Evolutionary conservation across 2,113 vertebrate species (phyloP).

Genomic region (Pongo abelii): DNA sequence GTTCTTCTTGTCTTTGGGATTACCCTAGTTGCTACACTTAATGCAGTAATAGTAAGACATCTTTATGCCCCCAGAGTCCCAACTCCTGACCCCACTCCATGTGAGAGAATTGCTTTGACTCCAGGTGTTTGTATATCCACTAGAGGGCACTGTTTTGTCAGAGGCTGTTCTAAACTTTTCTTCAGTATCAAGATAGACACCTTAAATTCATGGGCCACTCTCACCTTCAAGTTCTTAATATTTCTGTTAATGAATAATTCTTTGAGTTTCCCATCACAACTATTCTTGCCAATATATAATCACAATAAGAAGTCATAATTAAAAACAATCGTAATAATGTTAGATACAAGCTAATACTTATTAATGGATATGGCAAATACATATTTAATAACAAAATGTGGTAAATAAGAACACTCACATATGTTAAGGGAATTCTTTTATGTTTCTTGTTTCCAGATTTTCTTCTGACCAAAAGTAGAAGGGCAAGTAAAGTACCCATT

Average conservation of each 20-base stretch:
- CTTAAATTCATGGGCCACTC: neutral
- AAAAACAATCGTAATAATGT: neutral
- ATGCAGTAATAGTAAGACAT: neutral
- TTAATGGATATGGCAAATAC: neutral
- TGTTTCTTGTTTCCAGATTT: neutral
- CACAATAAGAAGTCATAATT: neutral
- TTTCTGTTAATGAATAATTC: neutral
- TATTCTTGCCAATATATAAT: neutral
- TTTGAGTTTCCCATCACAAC: neutral
- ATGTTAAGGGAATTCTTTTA: neutral
- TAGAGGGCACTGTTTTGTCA: conserved; percentile 78
- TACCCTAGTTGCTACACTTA: neutral
- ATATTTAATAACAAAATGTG: conserved; percentile 5
- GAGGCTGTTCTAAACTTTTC: conserved; percentile 59
- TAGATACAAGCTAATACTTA: conserved; percentile 22
- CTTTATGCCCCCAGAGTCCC: neutral
- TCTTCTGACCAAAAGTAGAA: conserved; percentile 22
- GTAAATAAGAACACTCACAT: neutral
- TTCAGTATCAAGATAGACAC: neutral
- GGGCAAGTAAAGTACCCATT: neutral
- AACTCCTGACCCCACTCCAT: neutral
- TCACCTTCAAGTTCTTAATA: neutral
- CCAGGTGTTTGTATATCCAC: conserved; percentile 49
- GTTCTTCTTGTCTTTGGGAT: neutral
- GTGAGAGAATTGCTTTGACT: neutral